Evolutionary conservation across 2,888 invertebrate genomes (phyloP).

Genomic region (Troilus luridus): DNA sequence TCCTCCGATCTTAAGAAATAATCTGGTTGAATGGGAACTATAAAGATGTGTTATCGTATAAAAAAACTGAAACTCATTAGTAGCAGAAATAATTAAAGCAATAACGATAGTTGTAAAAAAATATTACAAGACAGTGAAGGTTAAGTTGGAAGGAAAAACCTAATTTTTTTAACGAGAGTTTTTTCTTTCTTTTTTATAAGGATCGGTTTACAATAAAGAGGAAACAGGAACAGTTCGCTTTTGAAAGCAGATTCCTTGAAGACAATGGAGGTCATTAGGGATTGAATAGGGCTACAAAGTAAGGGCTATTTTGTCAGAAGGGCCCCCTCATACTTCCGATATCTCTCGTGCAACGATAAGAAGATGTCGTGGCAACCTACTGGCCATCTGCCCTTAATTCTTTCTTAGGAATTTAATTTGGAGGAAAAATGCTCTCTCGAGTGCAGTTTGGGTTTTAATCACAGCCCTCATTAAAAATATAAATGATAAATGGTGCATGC

Average conservation of each 20-base stretch:
- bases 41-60: too few relatives aligned
- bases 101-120: too few relatives aligned
- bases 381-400: too few relatives aligned
- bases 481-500: background rate
- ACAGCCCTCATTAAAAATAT: background rate
- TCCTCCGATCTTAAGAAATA: too few relatives aligned
- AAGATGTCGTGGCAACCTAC: background rate
- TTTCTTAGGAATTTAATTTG: conserved; percentile 1
- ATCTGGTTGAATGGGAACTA: too few relatives aligned
- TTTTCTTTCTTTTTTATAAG: too few relatives aligned
- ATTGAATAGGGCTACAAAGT: background rate
- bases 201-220: background rate
- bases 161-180: too few relatives aligned
- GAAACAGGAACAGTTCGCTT: background rate
- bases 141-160: too few relatives aligned
- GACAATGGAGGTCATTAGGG: background rate
- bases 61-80: too few relatives aligned
- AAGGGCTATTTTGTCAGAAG: background rate
- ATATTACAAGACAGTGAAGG: too few relatives aligned
- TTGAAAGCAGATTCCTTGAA: background rate
- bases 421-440: background rate
- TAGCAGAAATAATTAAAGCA: too few relatives aligned
- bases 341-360: background rate
- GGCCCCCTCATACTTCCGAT: background rate
- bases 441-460: conserved; percentile 12